Evolutionary conservation across 1,140 invertebrate genomes (phyloP).

Genomic region (Drosophila varians): DNA sequence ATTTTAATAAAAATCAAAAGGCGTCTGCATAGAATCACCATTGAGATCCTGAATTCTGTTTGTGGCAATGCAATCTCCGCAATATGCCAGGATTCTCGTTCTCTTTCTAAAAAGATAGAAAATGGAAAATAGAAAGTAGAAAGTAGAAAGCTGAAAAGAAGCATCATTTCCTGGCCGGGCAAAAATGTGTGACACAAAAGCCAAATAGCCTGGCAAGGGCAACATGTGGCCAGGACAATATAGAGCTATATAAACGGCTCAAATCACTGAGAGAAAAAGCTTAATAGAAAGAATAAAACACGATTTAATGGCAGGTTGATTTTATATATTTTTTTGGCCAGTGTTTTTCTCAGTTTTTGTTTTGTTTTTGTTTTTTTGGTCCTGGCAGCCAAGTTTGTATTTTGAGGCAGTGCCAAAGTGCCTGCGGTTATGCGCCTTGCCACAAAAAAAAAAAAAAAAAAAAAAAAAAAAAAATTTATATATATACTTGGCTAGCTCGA

Average conservation of each 20-base stretch:
- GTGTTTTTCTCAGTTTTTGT: not conserved
- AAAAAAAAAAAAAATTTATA: slow-evolving; percentile 17
- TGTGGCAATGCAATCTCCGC: slow-evolving; percentile 58
- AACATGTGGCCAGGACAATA: slow-evolving; percentile 63
- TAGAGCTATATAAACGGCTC: not conserved
- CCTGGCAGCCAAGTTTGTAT: slow-evolving; percentile 11
- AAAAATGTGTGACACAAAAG: slow-evolving; percentile 66
- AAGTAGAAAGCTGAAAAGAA: not conserved
- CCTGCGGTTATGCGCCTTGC: slow-evolving; percentile 71
- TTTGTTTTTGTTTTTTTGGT: not conserved
- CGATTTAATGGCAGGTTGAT: no score
- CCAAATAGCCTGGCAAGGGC: slow-evolving; percentile 44
- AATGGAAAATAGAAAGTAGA: not conserved
- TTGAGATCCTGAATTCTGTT: not conserved
- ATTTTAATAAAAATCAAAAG: slow-evolving; percentile 44
- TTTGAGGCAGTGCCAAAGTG: slow-evolving; percentile 62
- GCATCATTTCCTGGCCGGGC: slow-evolving; percentile 55
- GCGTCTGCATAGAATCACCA: slow-evolving; percentile 6
- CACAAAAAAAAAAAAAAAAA: slow-evolving; percentile 1
- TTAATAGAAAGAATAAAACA: no score
- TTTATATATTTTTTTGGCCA: not conserved
- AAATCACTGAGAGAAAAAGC: not conserved
- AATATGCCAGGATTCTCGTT: slow-evolving; percentile 43
- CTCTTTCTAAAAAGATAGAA: not conserved
- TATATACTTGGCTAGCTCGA: not conserved